phyloP scores from a whole-genome alignment of 1,140 invertebrate species.

The Cotesia chilonis region DNA sequence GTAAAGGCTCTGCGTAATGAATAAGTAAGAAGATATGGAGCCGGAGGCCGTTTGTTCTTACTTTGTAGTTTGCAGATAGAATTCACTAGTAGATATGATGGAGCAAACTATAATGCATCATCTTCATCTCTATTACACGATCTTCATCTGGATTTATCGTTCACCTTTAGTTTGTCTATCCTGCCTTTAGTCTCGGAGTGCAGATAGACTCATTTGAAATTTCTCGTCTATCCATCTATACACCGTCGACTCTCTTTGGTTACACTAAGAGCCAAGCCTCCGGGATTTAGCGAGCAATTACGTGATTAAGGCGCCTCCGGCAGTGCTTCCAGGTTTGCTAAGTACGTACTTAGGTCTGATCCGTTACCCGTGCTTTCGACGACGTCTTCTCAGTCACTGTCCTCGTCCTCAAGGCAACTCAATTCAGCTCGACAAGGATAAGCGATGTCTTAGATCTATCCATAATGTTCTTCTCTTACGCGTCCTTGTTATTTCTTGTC shows the following conservation, averaged over 20 bases:
- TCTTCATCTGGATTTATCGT: conserved; percentile 5
- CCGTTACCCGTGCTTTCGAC: conserved; percentile 44
- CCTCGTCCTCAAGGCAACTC: too few species aligned
- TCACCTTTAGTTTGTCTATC: neutral
- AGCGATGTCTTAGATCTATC: neutral
- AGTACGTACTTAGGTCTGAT: conserved; percentile 65
- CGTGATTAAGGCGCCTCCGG: conserved; percentile 66
- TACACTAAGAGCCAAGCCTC: conserved; percentile 36
- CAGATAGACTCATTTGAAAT: conserved; percentile 4
- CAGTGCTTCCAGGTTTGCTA: conserved; percentile 57
- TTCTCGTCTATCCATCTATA: neutral
- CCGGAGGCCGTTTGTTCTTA: conserved; percentile 60
- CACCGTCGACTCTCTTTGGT: conserved; percentile 8
- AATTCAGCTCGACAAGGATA: conserved; percentile 11
- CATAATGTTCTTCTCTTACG: too few species aligned
- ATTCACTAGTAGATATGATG: neutral
- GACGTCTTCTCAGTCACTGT: neutral
- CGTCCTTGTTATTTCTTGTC: neutral
- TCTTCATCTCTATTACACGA: conserved; percentile 18
- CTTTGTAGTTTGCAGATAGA: conserved; percentile 53
- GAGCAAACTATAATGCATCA: neutral
- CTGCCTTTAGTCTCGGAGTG: neutral
- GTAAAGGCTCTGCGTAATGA: conserved; percentile 52
- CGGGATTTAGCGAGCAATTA: conserved; percentile 65
- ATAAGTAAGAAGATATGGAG: conserved; percentile 65